phyloP scores from a whole-genome alignment of 2,888 invertebrate species.

The Dorcus parallelipipedus region DNA sequence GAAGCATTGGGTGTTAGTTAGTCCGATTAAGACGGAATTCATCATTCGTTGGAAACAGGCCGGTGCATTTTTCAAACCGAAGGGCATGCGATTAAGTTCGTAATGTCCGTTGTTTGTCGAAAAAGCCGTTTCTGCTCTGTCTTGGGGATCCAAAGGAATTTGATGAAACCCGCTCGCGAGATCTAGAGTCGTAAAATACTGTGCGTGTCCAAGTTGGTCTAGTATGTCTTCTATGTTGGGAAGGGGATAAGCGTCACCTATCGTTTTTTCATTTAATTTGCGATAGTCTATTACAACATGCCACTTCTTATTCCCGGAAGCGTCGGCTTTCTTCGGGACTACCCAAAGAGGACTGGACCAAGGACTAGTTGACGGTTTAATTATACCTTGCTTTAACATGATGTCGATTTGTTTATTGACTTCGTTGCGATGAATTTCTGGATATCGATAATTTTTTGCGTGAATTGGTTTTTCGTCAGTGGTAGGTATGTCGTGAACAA shows the following conservation, averaged over 20 bases:
- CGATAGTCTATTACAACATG: not conserved
- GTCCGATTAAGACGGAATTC: not conserved
- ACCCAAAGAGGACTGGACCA: not conserved
- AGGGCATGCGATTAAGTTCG: conserved; percentile 37
- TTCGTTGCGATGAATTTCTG: not conserved
- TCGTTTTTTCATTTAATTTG: conserved; percentile 5
- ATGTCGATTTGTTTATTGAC: not conserved
- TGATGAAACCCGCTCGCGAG: conserved; percentile 28
- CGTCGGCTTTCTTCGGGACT: not conserved
- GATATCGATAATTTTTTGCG: not conserved
- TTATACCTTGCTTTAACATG: not conserved
- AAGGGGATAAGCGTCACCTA: conserved; percentile 17
- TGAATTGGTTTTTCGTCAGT: not conserved
- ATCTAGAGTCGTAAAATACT: conserved; percentile 27
- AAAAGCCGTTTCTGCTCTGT: conserved; percentile 36
- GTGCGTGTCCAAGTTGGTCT: conserved; percentile 21
- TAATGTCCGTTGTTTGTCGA: conserved; percentile 31
- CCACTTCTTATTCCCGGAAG: not conserved
- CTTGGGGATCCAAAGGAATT: conserved; percentile 23
- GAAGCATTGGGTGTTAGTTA: too few species aligned
- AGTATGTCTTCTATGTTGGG: conserved; percentile 6
- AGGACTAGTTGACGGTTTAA: not conserved
- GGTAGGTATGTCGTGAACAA: too few species aligned
- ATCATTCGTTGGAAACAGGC: conserved; percentile 11
- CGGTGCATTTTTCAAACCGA: too few species aligned